These are phyloP conservation scores for Branchipolynoe longqiensis DNA, from an alignment of 2,888 invertebrate genomes.

Conservation along the genomic window DNA sequence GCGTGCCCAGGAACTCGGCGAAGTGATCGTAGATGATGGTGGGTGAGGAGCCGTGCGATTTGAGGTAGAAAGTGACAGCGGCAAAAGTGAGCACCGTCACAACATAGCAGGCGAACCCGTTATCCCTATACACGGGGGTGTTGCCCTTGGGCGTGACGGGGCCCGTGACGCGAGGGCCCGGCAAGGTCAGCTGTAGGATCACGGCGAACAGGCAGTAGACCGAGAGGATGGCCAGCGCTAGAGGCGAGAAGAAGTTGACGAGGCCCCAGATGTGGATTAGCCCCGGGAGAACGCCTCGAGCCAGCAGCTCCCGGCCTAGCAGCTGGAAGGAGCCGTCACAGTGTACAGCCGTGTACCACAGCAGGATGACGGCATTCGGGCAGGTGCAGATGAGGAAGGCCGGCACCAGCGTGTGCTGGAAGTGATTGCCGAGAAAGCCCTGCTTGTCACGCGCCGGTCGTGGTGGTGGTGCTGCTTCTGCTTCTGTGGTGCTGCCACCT, in stretches of 20 bases:
- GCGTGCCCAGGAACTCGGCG: conserved; percentile 82
- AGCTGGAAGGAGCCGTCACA: conserved; percentile 67
- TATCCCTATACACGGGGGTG: conserved; percentile 82
- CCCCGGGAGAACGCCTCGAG: conserved; percentile 68
- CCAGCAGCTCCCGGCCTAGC: conserved; percentile 57
- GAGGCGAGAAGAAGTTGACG: conserved; percentile 71
- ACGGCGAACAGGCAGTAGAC: conserved; percentile 81
- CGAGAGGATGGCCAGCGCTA: conserved; percentile 72
- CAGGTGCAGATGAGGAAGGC: conserved; percentile 67
- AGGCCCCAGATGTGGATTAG: conserved; percentile 75
- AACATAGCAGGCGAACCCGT: conserved; percentile 83
- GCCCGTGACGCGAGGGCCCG: conserved; percentile 82
- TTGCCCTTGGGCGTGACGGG: conserved; percentile 83
- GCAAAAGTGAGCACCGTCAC: conserved; percentile 81
- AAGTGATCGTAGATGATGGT: conserved; percentile 82
- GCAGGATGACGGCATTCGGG: conserved; percentile 67
- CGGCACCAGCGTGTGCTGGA: conserved; percentile 63
- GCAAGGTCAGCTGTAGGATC: conserved; percentile 81
- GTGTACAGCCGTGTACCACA: conserved; percentile 69
- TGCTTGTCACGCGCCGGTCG: too few relatives aligned
- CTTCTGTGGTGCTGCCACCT: too few relatives aligned
- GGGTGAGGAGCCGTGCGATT: conserved; percentile 77
- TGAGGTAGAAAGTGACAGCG: conserved; percentile 76
- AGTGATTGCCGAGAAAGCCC: conserved; percentile 23
- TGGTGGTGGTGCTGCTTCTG: too few relatives aligned